Evolutionary conservation across 2,888 invertebrate genomes (phyloP).

Genomic region (Dynastes hyllus): DNA sequence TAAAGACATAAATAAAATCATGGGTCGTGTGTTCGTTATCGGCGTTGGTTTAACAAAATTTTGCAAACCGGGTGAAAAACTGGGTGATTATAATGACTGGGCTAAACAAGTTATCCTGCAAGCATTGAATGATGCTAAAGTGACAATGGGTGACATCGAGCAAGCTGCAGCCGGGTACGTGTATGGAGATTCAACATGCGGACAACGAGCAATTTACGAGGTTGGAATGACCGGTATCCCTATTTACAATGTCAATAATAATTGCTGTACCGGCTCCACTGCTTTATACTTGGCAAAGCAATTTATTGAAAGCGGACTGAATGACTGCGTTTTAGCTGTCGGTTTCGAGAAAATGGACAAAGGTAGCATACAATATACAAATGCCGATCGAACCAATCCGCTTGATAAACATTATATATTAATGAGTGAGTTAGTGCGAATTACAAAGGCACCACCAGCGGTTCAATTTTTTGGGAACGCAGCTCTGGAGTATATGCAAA

Average conservation of each 20-base stretch:
- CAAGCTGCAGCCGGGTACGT: slow-evolving; percentile 96
- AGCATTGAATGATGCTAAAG: slow-evolving; percentile 88
- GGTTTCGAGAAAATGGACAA: slow-evolving; percentile 99
- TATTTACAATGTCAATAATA: slow-evolving; percentile 98
- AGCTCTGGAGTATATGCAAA: slow-evolving; percentile 95
- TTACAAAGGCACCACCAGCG: slow-evolving; percentile 89
- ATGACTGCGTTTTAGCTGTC: slow-evolving; percentile 93
- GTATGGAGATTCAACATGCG: slow-evolving; percentile 94
- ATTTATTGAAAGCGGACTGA: slow-evolving; percentile 88
- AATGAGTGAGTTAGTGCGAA: slow-evolving; percentile 88
- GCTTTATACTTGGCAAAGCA: slow-evolving; percentile 94
- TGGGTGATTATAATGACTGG: slow-evolving; percentile 93
- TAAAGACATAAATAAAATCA: slow-evolving; percentile 57
- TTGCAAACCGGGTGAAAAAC: slow-evolving; percentile 90
- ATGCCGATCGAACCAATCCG: slow-evolving; percentile 88
- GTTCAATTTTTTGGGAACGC: slow-evolving; percentile 98
- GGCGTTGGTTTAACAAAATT: slow-evolving; percentile 99
- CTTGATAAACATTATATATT: slow-evolving; percentile 89
- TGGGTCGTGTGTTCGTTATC: slow-evolving; percentile 85
- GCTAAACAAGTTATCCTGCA: slow-evolving; percentile 94
- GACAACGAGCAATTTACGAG: slow-evolving; percentile 95
- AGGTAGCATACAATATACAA: slow-evolving; percentile 80
- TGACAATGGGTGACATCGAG: slow-evolving; percentile 84
- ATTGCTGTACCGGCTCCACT: slow-evolving; percentile 97
- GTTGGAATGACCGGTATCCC: slow-evolving; percentile 98